phyloP scores from a whole-genome alignment of 2,113 vertebrate genomes.

The Chiloscyllium plagiosum region DNA sequence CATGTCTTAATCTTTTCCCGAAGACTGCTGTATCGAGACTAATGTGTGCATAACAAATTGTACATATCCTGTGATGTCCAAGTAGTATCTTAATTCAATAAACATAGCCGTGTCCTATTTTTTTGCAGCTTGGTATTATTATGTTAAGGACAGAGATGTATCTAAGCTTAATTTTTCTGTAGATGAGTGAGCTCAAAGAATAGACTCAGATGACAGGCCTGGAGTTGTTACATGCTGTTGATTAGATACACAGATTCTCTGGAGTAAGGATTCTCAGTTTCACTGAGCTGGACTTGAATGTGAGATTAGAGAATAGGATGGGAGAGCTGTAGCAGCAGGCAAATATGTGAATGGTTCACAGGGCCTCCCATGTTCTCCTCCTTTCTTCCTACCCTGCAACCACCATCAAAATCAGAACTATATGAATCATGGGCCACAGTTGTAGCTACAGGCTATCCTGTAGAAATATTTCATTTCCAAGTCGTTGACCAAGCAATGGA shows the following conservation, averaged over 20 bases:
- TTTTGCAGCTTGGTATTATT: not conserved
- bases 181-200: not conserved
- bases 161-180: not conserved
- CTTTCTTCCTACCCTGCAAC: not conserved
- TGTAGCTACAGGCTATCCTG: not conserved
- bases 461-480: not conserved
- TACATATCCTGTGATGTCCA: slow-evolving; percentile 49
- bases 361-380: not conserved
- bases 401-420: not conserved
- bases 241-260: not conserved
- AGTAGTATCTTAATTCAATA: slow-evolving; percentile 51
- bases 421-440: not conserved
- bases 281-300: not conserved
- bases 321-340: not conserved
- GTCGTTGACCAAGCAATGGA: no score
- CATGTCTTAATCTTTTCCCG: slow-evolving; percentile 39
- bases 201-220: not conserved
- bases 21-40: slow-evolving; percentile 43
- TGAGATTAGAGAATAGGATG: not conserved
- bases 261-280: not conserved
- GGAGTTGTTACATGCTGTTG: not conserved
- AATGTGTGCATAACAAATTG: slow-evolving; percentile 46
- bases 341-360: not conserved
- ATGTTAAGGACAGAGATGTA: slow-evolving; percentile 36
- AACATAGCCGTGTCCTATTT: slow-evolving; percentile 47